Base-by-base conservation (phyloP, 1,140 invertebrate genomes). In the Solenopsis fugax region DNA sequence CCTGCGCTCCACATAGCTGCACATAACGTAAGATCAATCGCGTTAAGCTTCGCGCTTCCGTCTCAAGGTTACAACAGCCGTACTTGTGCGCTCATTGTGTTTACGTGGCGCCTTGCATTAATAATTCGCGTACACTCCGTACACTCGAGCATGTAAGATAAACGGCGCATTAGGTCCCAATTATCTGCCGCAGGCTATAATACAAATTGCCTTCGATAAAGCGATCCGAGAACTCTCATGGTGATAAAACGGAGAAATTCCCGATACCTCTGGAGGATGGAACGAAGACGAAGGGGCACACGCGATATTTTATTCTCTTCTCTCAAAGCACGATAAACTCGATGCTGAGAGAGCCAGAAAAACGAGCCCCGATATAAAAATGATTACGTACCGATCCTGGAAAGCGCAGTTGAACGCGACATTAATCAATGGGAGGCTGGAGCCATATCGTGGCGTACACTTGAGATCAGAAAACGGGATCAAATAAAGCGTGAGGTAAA, bases 11-110 rank as follows among this genome's bases (percentile, higher is more conserved):
- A 82, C 12, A 73, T 21, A 58, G 69, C 58, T 7, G 41, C 54
- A 50, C 60, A 73, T 82, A 60, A 82, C 56, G 41, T 41, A 52
- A 45, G 80, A 62, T 84, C 80, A 84, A 84, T 73, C 54, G 54
- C 65, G 6, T 18, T 50, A n/a, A 82, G 67, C 37, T 58, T 48
- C 6, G 65, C 60, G 37, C 52, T 5, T 82, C 37, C 18, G 71
- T 58, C 54, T 84, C 67, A 75, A 84, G 80, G 67, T 41, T 75
- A n/a, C 7, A 18, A 34, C 80, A 60, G 18, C 37, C 16, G 50
- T 72, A 82, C 12, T 82, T 21, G 37, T 29, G 5, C 9, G 48
- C 41, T 45, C 37, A 16, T 21, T 29, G 24, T 73, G 56, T 84
- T 84, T 62, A 84, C 29, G 41, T 50, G 80, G 67, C 80, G 54